phyloP scores from a whole-genome alignment of 2,888 invertebrate species.

The Crioceris asparagi region DNA sequence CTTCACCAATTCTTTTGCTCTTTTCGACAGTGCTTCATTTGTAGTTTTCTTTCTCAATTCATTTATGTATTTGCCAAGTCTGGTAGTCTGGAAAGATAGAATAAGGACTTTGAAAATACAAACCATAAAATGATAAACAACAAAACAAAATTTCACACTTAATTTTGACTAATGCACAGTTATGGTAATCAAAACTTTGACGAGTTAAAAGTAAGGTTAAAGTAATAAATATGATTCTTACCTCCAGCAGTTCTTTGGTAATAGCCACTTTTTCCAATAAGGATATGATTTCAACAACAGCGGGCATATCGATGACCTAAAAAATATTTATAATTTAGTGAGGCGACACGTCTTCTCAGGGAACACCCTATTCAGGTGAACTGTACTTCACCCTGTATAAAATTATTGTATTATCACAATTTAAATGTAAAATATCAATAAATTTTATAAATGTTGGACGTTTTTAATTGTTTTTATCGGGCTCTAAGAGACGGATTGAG shows the following conservation, averaged over 20 bases:
- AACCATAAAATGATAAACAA: too few species aligned
- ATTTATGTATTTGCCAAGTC: slow-evolving; percentile 89
- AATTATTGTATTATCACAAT: slow-evolving; percentile 11
- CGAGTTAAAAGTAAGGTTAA: not conserved
- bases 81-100: slow-evolving; percentile 59
- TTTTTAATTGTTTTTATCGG: too few species aligned
- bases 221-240: slow-evolving; percentile 33
- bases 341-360: slow-evolving; percentile 8
- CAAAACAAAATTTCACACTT: too few species aligned
- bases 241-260: slow-evolving; percentile 86
- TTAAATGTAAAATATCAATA: slow-evolving; percentile 9
- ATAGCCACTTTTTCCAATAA: slow-evolving; percentile 83
- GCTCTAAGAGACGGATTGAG: too few species aligned
- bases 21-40: slow-evolving; percentile 73
- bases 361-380: slow-evolving; percentile 21
- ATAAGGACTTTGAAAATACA: not conserved
- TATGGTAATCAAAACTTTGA: too few species aligned
- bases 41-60: slow-evolving; percentile 78
- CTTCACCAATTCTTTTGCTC: slow-evolving; percentile 85
- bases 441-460: not conserved
- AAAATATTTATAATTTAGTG: slow-evolving; percentile 29
- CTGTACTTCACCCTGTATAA: slow-evolving; percentile 17
- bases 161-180: too few species aligned
- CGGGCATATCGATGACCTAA: slow-evolving; percentile 90
- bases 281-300: slow-evolving; percentile 87